These are phyloP conservation scores for Eretmochelys imbricata DNA, from an alignment of 2,113 vertebrate genomes.

Conservation along the genomic window DNA sequence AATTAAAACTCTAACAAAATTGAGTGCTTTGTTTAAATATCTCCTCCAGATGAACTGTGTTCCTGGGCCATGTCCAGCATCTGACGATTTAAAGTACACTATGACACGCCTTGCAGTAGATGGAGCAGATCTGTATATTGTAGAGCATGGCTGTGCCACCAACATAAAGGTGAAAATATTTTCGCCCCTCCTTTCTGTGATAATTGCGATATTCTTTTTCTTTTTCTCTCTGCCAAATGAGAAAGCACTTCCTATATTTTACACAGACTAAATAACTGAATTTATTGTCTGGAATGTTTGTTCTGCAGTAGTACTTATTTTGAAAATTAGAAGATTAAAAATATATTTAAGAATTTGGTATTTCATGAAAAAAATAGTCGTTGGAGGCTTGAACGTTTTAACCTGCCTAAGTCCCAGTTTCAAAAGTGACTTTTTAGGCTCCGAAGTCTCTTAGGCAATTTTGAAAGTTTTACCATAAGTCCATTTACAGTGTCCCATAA, in stretches of 20 bases:
- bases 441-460: background rate
- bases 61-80: slow-evolving; percentile 91
- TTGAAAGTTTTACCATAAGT: background rate
- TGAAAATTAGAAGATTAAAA: background rate
- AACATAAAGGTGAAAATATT: slow-evolving; percentile 86
- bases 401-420: background rate
- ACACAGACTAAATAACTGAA: background rate
- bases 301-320: background rate
- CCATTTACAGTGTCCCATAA: background rate
- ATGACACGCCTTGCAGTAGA: slow-evolving; percentile 96
- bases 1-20: background rate
- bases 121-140: slow-evolving; percentile 92
- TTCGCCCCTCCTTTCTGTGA: background rate
- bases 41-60: slow-evolving; percentile 84
- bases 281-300: background rate
- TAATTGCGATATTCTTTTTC: background rate
- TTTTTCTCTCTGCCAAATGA: background rate
- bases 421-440: background rate
- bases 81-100: slow-evolving; percentile 96
- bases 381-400: background rate
- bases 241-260: background rate
- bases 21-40: accelerated
- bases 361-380: background rate
- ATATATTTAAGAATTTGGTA: background rate
- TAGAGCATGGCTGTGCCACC: slow-evolving; percentile 96